Percentiles rank a stretch among this genome's conserved stretches.
Evolutionary conservation across 35 echinoderm and acorn worm species (phyloP).

Genomic region (Patiria miniata): DNA sequence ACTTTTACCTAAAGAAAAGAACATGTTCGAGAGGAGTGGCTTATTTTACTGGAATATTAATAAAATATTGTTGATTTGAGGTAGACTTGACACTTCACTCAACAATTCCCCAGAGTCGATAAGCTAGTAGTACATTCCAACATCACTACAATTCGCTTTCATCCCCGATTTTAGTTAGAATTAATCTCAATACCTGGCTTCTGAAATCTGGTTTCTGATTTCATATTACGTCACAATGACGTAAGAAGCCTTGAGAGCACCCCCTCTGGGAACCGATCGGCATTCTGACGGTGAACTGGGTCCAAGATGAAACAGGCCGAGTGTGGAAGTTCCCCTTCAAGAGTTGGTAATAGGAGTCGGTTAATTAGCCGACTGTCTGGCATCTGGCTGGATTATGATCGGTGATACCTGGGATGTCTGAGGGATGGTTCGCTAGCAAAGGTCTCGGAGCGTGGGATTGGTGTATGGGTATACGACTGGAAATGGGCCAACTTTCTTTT

Average conservation of each 20-base stretch:
- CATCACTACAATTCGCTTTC: too few species aligned
- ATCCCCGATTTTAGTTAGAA: too few species aligned
- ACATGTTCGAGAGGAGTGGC: too few species aligned
- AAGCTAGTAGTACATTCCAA: too few species aligned
- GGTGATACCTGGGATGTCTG: background rate
- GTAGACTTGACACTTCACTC: too few species aligned
- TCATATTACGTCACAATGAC: background rate
- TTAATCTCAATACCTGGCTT: too few species aligned
- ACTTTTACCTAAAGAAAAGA: too few species aligned
- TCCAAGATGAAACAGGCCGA: background rate
- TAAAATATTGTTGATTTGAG: too few species aligned
- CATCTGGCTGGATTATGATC: conserved; percentile 18
- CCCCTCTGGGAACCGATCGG: background rate
- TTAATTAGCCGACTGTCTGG: conserved; percentile 15
- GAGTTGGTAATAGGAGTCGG: background rate
- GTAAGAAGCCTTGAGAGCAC: background rate
- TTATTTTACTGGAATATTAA: too few species aligned
- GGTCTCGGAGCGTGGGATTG: background rate
- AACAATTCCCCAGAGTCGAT: too few species aligned
- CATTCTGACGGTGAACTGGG: background rate
- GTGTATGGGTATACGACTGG: background rate
- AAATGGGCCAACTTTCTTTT: background rate
- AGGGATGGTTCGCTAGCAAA: background rate
- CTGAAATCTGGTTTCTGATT: too few species aligned
- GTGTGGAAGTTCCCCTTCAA: background rate